Conservation (phyloP, 1,140 invertebrate genomes). For the Microplitis mediator region DNA sequence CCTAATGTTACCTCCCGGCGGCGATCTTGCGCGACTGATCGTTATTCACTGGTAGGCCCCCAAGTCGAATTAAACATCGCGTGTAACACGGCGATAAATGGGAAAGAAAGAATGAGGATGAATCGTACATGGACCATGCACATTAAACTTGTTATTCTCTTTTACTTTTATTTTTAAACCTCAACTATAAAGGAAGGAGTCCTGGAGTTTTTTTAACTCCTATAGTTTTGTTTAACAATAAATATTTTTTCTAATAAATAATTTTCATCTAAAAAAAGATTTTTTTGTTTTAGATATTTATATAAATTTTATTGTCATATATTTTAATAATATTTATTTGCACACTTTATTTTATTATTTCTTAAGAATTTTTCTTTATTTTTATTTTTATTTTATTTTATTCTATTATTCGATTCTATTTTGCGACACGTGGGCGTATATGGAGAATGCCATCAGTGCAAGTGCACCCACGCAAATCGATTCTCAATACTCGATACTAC, state of each 20-base stretch:
- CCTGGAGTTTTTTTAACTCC: no score
- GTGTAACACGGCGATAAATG: constrained; percentile 46
- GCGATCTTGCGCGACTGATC: constrained; percentile 20
- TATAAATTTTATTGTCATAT: no score
- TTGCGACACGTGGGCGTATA: constrained; percentile 11
- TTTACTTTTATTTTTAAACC: constrained; percentile 9
- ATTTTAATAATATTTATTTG: no score
- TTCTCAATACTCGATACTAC: constrained; percentile 3
- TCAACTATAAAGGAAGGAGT: background rate
- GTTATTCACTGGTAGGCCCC: constrained; percentile 41
- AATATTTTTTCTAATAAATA: no score
- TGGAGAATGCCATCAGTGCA: constrained; percentile 8
- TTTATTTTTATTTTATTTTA: no score
- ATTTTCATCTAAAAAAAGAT: no score
- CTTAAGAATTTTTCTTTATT: no score
- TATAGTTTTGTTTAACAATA: no score
- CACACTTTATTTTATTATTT: no score
- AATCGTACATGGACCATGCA: constrained; percentile 16
- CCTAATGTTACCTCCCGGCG: constrained; percentile 7
- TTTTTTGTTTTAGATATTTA: no score
- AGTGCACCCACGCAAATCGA: constrained; percentile 17
- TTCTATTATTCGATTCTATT: constrained; percentile 1
- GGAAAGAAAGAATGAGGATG: constrained; percentile 3
- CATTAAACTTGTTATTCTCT: constrained; percentile 23
- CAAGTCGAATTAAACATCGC: constrained; percentile 46